Evolutionary conservation across 2,797 vertebrate genomes (phyloP).

Genomic region (Molossus molossus): DNA sequence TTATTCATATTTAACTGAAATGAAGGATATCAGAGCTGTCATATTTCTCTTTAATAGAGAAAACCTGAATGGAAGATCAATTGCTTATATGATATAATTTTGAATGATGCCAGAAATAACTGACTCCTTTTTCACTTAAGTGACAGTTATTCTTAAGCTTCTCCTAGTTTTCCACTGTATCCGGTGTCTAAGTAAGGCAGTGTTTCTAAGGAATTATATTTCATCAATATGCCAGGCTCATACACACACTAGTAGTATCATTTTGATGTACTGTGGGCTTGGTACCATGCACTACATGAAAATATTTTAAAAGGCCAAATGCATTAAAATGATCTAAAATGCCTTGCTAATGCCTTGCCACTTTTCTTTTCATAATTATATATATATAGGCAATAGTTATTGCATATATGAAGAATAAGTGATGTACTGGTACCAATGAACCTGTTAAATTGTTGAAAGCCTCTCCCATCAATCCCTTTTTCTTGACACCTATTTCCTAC

Average conservation of each 20-base stretch:
- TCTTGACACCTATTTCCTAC: not conserved
- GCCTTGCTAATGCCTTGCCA: not conserved
- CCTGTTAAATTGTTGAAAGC: slow-evolving; percentile 33
- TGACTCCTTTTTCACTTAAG: slow-evolving; percentile 50
- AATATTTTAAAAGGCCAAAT: slow-evolving; percentile 56
- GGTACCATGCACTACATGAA: not conserved
- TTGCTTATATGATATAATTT: slow-evolving; percentile 61
- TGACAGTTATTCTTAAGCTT: slow-evolving; percentile 56
- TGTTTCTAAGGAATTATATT: slow-evolving; percentile 37
- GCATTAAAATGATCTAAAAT: slow-evolving; percentile 52
- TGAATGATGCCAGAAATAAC: slow-evolving; percentile 70
- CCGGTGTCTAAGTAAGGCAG: slow-evolving; percentile 36
- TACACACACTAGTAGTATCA: not conserved
- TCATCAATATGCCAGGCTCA: slow-evolving; percentile 31
- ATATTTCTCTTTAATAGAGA: slow-evolving; percentile 68
- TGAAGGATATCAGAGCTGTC: slow-evolving; percentile 48
- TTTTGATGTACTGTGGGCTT: not conserved
- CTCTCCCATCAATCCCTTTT: not conserved
- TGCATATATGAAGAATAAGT: slow-evolving; percentile 22
- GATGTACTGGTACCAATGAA: not conserved
- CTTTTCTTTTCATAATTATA: slow-evolving; percentile 51
- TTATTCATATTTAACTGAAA: slow-evolving; percentile 53
- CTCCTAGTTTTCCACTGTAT: slow-evolving; percentile 35
- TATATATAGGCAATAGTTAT: not conserved
- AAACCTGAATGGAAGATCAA: slow-evolving; percentile 51